phyloP scores from a whole-genome alignment of 2,113 vertebrate genomes.

The Oncorhynchus gorbuscha region DNA sequence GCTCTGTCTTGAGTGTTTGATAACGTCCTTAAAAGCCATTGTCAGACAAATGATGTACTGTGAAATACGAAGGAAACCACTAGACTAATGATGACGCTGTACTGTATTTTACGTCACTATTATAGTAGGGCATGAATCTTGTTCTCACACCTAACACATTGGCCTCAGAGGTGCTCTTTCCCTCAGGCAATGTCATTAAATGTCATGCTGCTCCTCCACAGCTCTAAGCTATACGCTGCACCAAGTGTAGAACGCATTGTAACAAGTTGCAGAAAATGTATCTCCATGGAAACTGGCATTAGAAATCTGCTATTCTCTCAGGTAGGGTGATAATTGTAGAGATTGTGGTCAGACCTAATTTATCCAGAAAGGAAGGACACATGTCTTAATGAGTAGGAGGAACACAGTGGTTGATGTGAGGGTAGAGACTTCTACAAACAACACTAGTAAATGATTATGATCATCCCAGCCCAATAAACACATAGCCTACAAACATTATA shows the following conservation, averaged over 20 bases:
- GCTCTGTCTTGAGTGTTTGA: too few species aligned
- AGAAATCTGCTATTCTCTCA: not conserved
- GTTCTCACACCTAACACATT: not conserved
- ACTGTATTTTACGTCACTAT: not conserved
- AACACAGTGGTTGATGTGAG: too few species aligned
- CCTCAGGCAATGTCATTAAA: not conserved
- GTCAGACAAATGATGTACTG: too few species aligned
- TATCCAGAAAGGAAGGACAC: too few species aligned
- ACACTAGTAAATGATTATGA: too few species aligned
- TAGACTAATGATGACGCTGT: not conserved
- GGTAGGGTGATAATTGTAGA: not conserved
- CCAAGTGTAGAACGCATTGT: not conserved
- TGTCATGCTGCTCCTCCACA: not conserved
- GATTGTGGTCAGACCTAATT: not conserved
- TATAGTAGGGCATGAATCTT: not conserved
- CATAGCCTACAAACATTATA: too few species aligned
- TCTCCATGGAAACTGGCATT: slow-evolving; percentile 9
- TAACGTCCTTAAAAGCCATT: too few species aligned
- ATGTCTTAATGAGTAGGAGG: too few species aligned
- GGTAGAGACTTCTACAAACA: too few species aligned
- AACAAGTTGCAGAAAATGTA: not conserved
- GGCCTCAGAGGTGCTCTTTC: not conserved
- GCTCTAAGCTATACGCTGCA: not conserved
- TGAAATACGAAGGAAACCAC: too few species aligned
- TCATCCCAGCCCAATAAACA: too few species aligned